These are phyloP conservation scores for Deilephila porcellus DNA, from an alignment of 2,888 invertebrate genomes.

Conservation along the genomic window DNA sequence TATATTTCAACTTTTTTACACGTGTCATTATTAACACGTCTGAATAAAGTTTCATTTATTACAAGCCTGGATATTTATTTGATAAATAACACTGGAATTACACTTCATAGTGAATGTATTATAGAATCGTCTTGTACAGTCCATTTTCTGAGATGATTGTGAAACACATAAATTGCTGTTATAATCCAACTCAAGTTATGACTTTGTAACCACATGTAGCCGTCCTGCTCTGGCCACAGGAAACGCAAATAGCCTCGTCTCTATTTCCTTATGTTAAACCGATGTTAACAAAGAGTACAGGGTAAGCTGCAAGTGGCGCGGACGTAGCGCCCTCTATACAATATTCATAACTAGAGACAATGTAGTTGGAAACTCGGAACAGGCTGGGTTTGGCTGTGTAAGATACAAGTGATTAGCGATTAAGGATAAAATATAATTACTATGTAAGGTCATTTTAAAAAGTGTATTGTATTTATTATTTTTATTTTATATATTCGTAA, in stretches of 20 bases:
- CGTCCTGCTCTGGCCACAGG: not conserved
- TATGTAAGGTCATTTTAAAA: no score
- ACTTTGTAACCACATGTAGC: not conserved
- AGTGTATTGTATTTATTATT: no score
- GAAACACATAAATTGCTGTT: not conserved
- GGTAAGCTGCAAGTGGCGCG: constrained; percentile 13
- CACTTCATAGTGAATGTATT: no score
- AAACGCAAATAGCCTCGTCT: not conserved
- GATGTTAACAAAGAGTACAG: constrained; percentile 25
- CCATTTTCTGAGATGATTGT: not conserved
- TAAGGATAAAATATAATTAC: no score
- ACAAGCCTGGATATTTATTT: no score
- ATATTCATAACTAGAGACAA: constrained; percentile 34
- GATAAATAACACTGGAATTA: no score
- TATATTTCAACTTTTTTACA: no score
- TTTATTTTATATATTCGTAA: no score
- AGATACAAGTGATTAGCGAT: not conserved
- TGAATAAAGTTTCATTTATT: no score
- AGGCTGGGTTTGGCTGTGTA: not conserved
- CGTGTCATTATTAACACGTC: no score
- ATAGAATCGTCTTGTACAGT: no score
- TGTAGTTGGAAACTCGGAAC: constrained; percentile 31
- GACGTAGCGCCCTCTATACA: constrained; percentile 28
- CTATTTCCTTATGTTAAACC: constrained; percentile 17
- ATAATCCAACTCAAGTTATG: not conserved